Evolutionary conservation across 2,888 invertebrate species (phyloP), one percentile per base, ranked within the genome.

Genomic region (Gymnosoma rotundatum): DNA sequence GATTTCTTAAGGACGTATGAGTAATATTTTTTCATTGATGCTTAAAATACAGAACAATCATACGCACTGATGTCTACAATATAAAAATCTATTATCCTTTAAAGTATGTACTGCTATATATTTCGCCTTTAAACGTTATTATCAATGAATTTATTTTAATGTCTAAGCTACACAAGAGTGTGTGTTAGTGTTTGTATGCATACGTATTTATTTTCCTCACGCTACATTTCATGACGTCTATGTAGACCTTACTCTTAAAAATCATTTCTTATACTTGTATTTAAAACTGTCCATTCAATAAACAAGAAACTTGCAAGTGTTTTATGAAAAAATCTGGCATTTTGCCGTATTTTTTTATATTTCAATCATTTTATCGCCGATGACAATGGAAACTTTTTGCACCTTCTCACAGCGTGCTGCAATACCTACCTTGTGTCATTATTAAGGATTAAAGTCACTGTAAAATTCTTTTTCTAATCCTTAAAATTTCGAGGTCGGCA

Each of bases 181-280:
- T 54, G 18, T 75, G 45, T 48, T 2, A 1, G 18, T 42, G 18
- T 42, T 2, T 63, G 14, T n/a, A 16, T 54, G 6, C 32, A 18
- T 52, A 36, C 5, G 38, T 38, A 18, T 10, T 14, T 21, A 14
- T 20, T 63, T 25, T 48, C 7, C 50, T 69, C 38, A 36, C 66
- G 60, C 73, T 52, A 66, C 32, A 54, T n/a, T 20, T 64, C 25
- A 64, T 84, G 83, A 84, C 78, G 80, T 84, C 73, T 63, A 48
- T 45, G 25, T 52, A 74, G 80, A 78, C 80, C 78, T 84, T 78
- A 73, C 16, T 58, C 42, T 66, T 63, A 0, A 75, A 75, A 20
- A 64, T 18, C 32, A 10, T 42, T 45, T 32, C 48, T 50, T 2
- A 25, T 16, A 48, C 1, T 48, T 16, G 42, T 42, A 12, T 12